These are phyloP conservation scores for Brachyhypopomus gauderio DNA, from an alignment of 2,113 vertebrate species.

Conservation along the genomic window DNA sequence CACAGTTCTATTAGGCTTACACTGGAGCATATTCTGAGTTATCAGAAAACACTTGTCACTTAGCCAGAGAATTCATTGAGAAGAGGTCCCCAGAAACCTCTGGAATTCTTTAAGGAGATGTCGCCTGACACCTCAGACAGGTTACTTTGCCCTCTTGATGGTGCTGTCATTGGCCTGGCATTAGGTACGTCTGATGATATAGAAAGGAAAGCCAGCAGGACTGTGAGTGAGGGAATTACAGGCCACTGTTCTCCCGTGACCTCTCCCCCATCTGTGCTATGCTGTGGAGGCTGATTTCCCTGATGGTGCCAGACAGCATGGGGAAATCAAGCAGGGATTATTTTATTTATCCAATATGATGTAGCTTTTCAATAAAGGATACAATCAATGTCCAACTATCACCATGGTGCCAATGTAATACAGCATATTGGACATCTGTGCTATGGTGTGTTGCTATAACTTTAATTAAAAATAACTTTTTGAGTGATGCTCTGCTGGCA, in stretches of 20 bases:
- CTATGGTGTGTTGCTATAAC: not conserved
- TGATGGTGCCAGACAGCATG: not conserved
- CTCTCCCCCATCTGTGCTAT: constrained; percentile 3
- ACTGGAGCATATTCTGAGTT: not conserved
- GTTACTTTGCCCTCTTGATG: constrained; percentile 39
- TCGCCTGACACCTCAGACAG: constrained; percentile 41
- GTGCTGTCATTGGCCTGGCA: constrained; percentile 41
- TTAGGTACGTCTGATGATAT: constrained; percentile 21
- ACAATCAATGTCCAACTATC: not conserved
- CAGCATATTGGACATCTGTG: not conserved
- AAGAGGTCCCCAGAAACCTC: too few species aligned
- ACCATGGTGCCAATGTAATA: not conserved
- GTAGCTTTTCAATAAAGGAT: constrained; percentile 26
- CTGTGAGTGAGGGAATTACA: constrained; percentile 28
- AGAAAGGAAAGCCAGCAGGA: not conserved
- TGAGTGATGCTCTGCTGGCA: not conserved
- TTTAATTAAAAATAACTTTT: not conserved
- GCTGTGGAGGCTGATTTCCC: not conserved
- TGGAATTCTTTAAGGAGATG: too few species aligned
- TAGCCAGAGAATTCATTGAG: not conserved
- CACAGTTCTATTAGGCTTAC: constrained; percentile 39
- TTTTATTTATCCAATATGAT: constrained; percentile 25
- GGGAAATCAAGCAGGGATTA: constrained; percentile 22
- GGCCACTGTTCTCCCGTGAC: not conserved
- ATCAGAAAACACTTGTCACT: constrained; percentile 1